phyloP scores from a whole-genome alignment of 2,888 invertebrate genomes.

The Drosophila lacicola region DNA sequence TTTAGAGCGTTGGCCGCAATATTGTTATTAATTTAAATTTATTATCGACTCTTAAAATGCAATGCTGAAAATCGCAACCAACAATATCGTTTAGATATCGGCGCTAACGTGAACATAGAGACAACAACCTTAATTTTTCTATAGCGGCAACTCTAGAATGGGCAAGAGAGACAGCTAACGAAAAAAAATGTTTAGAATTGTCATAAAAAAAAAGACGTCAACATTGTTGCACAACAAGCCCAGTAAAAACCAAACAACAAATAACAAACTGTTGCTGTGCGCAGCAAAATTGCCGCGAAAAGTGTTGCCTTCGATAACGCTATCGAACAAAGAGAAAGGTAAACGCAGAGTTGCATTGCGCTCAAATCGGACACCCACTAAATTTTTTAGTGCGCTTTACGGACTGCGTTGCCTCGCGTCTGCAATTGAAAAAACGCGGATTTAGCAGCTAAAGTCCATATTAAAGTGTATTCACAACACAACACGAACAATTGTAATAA shows the following conservation, averaged over 20 bases:
- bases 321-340: background rate
- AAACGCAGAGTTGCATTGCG: conserved; percentile 34
- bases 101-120: too few species aligned
- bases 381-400: conserved; percentile 56
- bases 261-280: background rate
- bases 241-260: background rate
- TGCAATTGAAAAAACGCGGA: conserved; percentile 44
- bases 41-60: too few species aligned
- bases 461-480: conserved; percentile 15
- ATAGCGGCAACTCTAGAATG: background rate
- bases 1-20: too few species aligned
- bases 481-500: conserved; percentile 23
- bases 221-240: background rate
- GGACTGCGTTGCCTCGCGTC: conserved; percentile 55
- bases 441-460: conserved; percentile 12
- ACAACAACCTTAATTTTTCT: background rate
- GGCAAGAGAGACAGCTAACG: too few species aligned
- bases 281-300: background rate
- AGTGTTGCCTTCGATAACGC: conserved; percentile 9
- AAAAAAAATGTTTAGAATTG: background rate
- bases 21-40: too few species aligned
- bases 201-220: background rate
- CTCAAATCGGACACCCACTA: conserved; percentile 8
- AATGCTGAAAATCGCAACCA: too few species aligned
- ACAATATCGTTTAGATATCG: background rate